phyloP scores from a whole-genome alignment of 2,888 invertebrate species.

The Mactromeris polynyma region DNA sequence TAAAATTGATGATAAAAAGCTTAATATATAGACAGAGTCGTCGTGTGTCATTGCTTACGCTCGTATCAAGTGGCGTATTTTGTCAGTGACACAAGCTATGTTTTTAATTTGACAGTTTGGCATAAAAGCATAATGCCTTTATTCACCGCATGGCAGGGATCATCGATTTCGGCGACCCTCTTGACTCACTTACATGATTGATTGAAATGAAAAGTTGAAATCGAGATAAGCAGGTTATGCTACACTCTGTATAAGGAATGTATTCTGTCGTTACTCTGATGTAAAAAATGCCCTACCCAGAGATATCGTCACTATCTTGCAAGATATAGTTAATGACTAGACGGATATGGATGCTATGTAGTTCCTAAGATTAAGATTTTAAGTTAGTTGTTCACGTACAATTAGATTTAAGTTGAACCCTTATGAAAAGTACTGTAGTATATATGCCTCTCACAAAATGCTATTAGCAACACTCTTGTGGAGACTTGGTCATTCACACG shows the following conservation, averaged over 20 bases:
- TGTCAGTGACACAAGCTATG: slow-evolving; percentile 5
- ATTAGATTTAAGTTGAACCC: neutral
- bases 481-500: neutral
- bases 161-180: neutral
- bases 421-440: neutral
- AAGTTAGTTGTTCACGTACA: neutral
- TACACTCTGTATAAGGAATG: neutral
- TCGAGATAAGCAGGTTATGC: neutral
- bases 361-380: neutral
- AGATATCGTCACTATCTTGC: neutral
- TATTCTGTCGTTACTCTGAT: neutral
- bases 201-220: slow-evolving; percentile 5
- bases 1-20: slow-evolving; percentile 1
- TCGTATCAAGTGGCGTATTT: neutral
- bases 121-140: neutral
- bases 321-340: neutral
- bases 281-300: neutral
- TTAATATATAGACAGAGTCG: neutral
- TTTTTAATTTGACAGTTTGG: slow-evolving; percentile 9
- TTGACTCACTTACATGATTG: slow-evolving; percentile 4
- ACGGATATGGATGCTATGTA: neutral
- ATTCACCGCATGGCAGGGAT: neutral
- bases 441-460: neutral
- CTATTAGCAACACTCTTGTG: neutral
- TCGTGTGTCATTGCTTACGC: neutral